phyloP scores from a whole-genome alignment of 2,888 invertebrate genomes.

The Leptarthrus brevirostris region DNA sequence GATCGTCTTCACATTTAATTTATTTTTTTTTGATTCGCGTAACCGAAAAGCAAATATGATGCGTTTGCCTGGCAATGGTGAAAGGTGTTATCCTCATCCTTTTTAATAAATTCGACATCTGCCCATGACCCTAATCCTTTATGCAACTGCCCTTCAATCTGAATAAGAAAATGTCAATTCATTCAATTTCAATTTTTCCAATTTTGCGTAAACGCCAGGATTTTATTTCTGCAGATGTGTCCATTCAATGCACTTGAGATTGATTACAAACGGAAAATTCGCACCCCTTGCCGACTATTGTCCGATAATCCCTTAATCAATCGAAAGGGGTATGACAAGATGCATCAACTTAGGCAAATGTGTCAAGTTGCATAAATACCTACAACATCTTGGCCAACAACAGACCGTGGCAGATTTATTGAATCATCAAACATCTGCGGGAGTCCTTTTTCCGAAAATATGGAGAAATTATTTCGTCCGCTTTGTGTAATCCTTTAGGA shows the following conservation, averaged over 20 bases:
- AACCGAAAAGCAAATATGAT: slow-evolving; percentile 53
- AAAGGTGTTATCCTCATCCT: slow-evolving; percentile 41
- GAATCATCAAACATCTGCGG: slow-evolving; percentile 49
- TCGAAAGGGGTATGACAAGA: slow-evolving; percentile 7
- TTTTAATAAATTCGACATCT: slow-evolving; percentile 47
- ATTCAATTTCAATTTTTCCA: slow-evolving; percentile 9
- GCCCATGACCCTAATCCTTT: slow-evolving; percentile 50
- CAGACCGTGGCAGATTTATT: slow-evolving; percentile 28
- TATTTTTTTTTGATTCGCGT: slow-evolving; percentile 30
- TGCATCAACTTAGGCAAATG: slow-evolving; percentile 19
- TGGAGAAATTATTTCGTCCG: background rate
- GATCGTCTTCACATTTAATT: slow-evolving; percentile 29
- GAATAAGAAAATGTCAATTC: slow-evolving; percentile 39
- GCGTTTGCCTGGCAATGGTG: slow-evolving; percentile 32
- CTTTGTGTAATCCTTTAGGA: background rate
- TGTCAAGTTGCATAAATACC: slow-evolving; percentile 45
- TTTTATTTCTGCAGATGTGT: slow-evolving; percentile 32
- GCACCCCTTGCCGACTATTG: background rate
- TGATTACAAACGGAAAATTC: background rate
- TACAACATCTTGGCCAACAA: background rate
- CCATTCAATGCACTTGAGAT: background rate
- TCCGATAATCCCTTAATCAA: slow-evolving; percentile 25
- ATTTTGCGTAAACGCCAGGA: slow-evolving; percentile 40
- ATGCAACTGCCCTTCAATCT: slow-evolving; percentile 45
- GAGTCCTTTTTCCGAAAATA: slow-evolving; percentile 13